phyloP scores from a whole-genome alignment of 2,797 vertebrate species.

The Serranus cabrilla region DNA sequence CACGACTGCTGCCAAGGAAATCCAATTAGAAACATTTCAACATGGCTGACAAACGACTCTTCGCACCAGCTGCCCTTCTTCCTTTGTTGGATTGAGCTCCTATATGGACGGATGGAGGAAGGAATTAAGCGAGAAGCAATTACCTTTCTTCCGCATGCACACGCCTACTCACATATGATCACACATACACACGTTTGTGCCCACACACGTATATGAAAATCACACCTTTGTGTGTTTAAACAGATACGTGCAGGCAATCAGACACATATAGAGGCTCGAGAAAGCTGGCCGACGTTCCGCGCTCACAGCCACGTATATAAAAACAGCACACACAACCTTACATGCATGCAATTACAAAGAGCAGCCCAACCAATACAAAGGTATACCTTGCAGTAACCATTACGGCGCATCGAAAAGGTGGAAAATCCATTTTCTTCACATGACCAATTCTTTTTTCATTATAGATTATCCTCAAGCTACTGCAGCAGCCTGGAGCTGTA shows the following conservation, averaged over 20 bases:
- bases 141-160: slow-evolving; percentile 10
- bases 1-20: slow-evolving; percentile 49
- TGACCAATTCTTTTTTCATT: slow-evolving; percentile 46
- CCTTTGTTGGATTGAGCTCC: slow-evolving; percentile 24
- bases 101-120: slow-evolving; percentile 33
- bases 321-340: slow-evolving; percentile 7
- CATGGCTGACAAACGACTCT: slow-evolving; percentile 53
- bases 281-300: background rate
- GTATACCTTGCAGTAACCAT: slow-evolving; percentile 22
- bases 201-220: background rate
- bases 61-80: slow-evolving; percentile 23
- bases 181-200: background rate
- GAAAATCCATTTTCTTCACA: slow-evolving; percentile 63
- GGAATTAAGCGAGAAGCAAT: slow-evolving; percentile 32
- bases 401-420: slow-evolving; percentile 1
- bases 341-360: slow-evolving; percentile 18
- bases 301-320: background rate
- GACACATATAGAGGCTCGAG: background rate
- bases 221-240: background rate
- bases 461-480: slow-evolving; percentile 55
- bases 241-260: background rate
- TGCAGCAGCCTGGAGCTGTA: slow-evolving; percentile 17
- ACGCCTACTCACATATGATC: slow-evolving; percentile 18
- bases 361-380: background rate
- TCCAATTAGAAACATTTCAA: slow-evolving; percentile 65